Evolutionary conservation across 2,888 invertebrate species (phyloP).

Genomic region (Cheilosia urbana): DNA sequence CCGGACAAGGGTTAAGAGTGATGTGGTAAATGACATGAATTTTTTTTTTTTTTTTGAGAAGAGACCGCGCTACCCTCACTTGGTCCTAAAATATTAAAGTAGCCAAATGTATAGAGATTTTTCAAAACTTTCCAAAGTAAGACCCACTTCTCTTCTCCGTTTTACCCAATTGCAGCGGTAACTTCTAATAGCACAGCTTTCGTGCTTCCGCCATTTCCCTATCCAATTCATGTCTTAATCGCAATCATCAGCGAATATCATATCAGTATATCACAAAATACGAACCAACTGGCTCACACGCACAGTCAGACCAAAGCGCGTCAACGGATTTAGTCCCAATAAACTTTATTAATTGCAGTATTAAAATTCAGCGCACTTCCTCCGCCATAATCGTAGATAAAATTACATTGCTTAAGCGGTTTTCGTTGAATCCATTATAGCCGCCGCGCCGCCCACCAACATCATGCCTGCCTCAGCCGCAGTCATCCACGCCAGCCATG

Average conservation of each 20-base stretch:
- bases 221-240: constrained; percentile 16
- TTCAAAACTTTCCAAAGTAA: not conserved
- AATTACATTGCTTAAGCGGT: constrained; percentile 69
- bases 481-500: constrained; percentile 60
- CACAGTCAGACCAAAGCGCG: constrained; percentile 27
- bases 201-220: not conserved
- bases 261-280: constrained; percentile 13
- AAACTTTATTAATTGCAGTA: constrained; percentile 72
- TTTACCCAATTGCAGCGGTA: constrained; percentile 1
- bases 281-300: constrained; percentile 11
- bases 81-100: too few relatives aligned
- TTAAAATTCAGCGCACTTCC: constrained; percentile 72
- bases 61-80: too few relatives aligned
- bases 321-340: constrained; percentile 48
- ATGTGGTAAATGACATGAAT: too few relatives aligned
- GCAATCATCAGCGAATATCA: constrained; percentile 30
- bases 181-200: constrained; percentile 9
- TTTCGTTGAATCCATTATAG: not conserved
- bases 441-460: not conserved
- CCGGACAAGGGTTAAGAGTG: too few relatives aligned
- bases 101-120: too few relatives aligned
- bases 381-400: constrained; percentile 69
- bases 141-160: not conserved
- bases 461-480: constrained; percentile 18
- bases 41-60: too few relatives aligned